phyloP scores from a whole-genome alignment of 2,797 vertebrate genomes.

The Acridotheres tristis region DNA sequence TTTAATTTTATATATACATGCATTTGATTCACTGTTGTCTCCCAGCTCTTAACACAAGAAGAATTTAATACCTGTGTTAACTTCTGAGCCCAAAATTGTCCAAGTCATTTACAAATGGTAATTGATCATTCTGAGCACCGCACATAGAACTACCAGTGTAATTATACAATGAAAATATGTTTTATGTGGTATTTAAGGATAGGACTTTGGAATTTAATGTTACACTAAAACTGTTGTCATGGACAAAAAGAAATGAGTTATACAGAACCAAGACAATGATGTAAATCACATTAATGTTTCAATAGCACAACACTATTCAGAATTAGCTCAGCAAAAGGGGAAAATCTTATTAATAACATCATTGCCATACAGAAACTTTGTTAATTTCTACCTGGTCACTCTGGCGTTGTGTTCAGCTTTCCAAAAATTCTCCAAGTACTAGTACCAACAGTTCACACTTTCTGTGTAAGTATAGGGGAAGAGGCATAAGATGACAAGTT shows the following conservation, averaged over 20 bases:
- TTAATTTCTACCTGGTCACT: not conserved
- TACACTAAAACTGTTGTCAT: not conserved
- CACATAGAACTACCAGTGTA: not conserved
- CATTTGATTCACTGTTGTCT: not conserved
- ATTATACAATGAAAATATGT: not conserved
- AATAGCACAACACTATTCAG: not conserved
- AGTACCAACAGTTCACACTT: not conserved
- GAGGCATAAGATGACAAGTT: rapidly evolving
- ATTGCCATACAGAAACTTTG: not conserved
- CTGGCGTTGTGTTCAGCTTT: not conserved
- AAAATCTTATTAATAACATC: not conserved
- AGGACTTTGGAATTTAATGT: not conserved
- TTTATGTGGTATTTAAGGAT: not conserved
- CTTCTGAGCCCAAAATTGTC: not conserved
- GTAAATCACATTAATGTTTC: not conserved
- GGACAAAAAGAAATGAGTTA: not conserved
- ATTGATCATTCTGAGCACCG: not conserved
- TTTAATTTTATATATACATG: not conserved
- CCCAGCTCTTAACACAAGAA: rapidly evolving
- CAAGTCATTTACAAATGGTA: not conserved
- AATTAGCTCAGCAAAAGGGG: not conserved
- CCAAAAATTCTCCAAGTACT: not conserved
- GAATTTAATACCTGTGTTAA: not conserved
- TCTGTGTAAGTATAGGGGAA: not conserved
- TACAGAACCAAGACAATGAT: rapidly evolving